Evolutionary conservation across 2,113 vertebrate genomes (phyloP).

Genomic region (Coryphaenoides rupestris): DNA sequence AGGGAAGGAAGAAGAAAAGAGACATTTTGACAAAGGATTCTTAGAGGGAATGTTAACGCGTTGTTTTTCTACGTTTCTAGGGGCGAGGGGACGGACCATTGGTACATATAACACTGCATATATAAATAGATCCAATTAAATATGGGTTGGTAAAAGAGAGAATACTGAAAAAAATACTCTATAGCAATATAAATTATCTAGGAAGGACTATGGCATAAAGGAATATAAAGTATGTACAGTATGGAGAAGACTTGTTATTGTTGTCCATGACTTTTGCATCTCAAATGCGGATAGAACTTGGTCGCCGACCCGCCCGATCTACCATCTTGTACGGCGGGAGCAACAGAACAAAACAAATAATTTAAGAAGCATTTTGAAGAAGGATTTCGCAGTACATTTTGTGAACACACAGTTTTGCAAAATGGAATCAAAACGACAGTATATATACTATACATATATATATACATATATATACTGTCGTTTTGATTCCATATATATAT

Average conservation of each 20-base stretch:
- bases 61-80: constrained; percentile 37
- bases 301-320: constrained; percentile 22
- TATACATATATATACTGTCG: too few relatives aligned
- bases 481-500: too few relatives aligned
- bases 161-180: constrained; percentile 79
- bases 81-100: constrained; percentile 43
- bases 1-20: constrained; percentile 32
- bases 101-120: constrained; percentile 75
- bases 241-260: constrained; percentile 47
- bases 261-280: constrained; percentile 49
- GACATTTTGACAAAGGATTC: constrained; percentile 50
- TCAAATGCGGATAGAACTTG: constrained; percentile 44
- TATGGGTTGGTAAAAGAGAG: constrained; percentile 61
- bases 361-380: constrained; percentile 60
- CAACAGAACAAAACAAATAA: constrained; percentile 50
- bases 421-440: constrained; percentile 71
- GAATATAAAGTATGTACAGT: constrained; percentile 68
- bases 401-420: constrained; percentile 61
- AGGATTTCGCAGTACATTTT: constrained; percentile 59
- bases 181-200: constrained; percentile 75
- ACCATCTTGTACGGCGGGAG: constrained; percentile 20
- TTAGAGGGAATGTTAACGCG: constrained; percentile 71
- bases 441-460: too few relatives aligned
- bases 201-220: constrained; percentile 56
- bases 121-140: constrained; percentile 82